These are phyloP conservation scores for Ophraella communa DNA, from an alignment of 2,888 invertebrate genomes.

Conservation along the genomic window DNA sequence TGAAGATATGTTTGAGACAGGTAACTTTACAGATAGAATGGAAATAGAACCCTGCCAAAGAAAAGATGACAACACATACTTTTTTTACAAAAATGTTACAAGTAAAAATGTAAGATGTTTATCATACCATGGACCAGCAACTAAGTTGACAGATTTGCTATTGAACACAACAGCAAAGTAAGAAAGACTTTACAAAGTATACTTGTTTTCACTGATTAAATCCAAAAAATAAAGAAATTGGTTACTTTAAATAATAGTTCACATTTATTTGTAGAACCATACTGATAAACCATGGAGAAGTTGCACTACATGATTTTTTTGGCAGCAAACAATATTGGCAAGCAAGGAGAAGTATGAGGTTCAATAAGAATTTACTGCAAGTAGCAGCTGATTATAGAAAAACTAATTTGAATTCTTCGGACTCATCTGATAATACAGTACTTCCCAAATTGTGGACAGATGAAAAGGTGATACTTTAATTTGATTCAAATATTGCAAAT, in stretches of 20 bases:
- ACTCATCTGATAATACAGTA: slow-evolving; percentile 66
- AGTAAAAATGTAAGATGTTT: slow-evolving; percentile 75
- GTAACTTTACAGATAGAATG: slow-evolving; percentile 84
- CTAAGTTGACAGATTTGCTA: slow-evolving; percentile 69
- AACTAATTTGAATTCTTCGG: slow-evolving; percentile 68
- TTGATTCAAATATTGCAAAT: not conserved
- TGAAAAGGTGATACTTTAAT: slow-evolving; percentile 65
- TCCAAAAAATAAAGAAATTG: too few relatives aligned
- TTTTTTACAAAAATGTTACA: slow-evolving; percentile 75
- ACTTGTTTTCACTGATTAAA: too few relatives aligned
- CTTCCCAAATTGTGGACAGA: slow-evolving; percentile 69
- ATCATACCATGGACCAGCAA: slow-evolving; percentile 81
- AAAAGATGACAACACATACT: slow-evolving; percentile 66
- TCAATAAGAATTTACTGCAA: slow-evolving; percentile 70
- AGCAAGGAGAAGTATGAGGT: slow-evolving; percentile 90
- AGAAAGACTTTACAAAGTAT: slow-evolving; percentile 29
- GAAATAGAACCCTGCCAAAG: slow-evolving; percentile 66
- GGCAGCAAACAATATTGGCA: slow-evolving; percentile 85
- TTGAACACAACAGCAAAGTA: slow-evolving; percentile 61
- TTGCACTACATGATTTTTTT: slow-evolving; percentile 85
- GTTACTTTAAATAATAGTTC: too few relatives aligned
- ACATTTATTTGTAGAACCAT: slow-evolving; percentile 61
- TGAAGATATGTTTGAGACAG: slow-evolving; percentile 82
- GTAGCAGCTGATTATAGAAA: slow-evolving; percentile 74
- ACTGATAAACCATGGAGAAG: slow-evolving; percentile 82